phyloP scores from a whole-genome alignment of 2,113 vertebrate genomes.

The Craseonycteris thonglongyai region DNA sequence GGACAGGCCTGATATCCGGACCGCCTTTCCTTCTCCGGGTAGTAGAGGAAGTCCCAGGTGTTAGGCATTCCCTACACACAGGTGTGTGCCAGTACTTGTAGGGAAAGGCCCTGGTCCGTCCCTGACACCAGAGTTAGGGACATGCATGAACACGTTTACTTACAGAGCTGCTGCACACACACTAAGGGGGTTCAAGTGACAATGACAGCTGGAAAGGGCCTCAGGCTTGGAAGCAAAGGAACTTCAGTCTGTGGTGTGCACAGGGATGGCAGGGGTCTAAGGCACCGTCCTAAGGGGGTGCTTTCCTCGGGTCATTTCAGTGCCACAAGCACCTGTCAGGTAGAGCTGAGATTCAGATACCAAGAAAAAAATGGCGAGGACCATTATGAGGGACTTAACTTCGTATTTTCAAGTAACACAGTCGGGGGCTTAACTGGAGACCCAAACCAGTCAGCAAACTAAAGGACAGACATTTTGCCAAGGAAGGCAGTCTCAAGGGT shows the following conservation, averaged over 20 bases:
- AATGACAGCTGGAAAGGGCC: background rate
- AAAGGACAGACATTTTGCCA: background rate
- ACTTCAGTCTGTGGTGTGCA: background rate
- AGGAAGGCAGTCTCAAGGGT: background rate
- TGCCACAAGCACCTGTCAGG: background rate
- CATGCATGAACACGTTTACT: background rate
- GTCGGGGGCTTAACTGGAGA: background rate
- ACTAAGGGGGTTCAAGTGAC: background rate
- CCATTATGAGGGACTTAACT: no score
- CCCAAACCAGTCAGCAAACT: background rate
- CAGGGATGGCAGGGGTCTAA: background rate
- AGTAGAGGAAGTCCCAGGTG: background rate
- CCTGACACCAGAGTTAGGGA: background rate
- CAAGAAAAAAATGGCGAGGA: background rate
- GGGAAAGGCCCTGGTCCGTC: background rate
- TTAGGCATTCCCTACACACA: accelerated
- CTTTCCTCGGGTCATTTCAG: background rate
- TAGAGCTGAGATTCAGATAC: background rate
- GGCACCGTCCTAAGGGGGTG: background rate
- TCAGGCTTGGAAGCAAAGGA: background rate
- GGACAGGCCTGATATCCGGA: background rate
- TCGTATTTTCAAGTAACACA: background rate
- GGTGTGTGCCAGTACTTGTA: accelerated
- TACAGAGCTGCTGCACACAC: background rate
- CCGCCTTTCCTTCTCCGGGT: accelerated